Evolutionary conservation across 1,140 invertebrate genomes (phyloP), one percentile per base, ranked within the genome.

Genomic region (Luehdorfia chinensis): DNA sequence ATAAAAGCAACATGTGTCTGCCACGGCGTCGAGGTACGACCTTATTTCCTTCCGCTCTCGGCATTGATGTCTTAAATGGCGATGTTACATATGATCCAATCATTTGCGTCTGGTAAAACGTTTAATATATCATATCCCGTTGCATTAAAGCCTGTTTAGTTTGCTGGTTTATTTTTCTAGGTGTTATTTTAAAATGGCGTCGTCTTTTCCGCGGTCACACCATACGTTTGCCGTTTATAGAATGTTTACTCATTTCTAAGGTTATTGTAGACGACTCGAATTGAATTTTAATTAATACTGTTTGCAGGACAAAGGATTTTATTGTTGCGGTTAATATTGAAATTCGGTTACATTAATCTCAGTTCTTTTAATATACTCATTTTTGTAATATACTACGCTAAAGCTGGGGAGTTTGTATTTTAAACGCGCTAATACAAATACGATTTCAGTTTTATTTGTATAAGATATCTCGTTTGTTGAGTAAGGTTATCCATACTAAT

Each of bases 41-140:
- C 71, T 74, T 68, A 68, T 58, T 74, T 74, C 71, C 71, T 74
- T 74, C 71, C 71, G 67, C 39, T 53, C 31, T 32, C 44, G 65
- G 30, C 65, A 68, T 68, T 65, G 60, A 34, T 36, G 33, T 48
- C 32, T 31, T 46, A 60, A 68, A 68, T 63, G 63, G 60, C 56
- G 60, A 61, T 61, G 61, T 57, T 49, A 47, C 49, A 52, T 48
- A 49, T 47, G 36, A 47, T 51, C 37, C 23, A 34, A 28, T 19
- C 30, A 34, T 33, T 33, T 48, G 27, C 18, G 11, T 16, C 8
- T 30, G 5, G 5, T 5, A 9, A 11, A 18, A 7, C 11, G 2
- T 7, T 28, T 11, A 18, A 5, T 30, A 28, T 0, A 11, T 18
- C 25, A 16, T 28, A 43, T 30, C 6, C 1, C n/a, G 3, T 11